Percentiles rank a stretch among this genome's conserved stretches.
These are phyloP conservation scores for Apodemus agrarius DNA, from an alignment of 2,797 vertebrate species.

Conservation along the genomic window DNA sequence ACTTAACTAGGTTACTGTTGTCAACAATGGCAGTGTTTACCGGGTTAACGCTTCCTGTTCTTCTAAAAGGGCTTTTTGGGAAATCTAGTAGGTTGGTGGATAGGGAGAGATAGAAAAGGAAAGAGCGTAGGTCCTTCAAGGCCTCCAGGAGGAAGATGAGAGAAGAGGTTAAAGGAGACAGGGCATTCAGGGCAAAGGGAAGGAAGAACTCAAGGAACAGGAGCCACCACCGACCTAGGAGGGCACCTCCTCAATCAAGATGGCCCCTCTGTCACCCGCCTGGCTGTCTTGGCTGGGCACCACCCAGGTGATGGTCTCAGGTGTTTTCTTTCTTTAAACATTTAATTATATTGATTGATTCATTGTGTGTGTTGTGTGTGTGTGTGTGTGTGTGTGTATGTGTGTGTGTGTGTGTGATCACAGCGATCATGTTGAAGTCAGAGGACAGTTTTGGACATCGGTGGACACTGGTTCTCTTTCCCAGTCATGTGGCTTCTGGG, in stretches of 20 bases:
- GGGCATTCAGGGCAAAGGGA: not conserved
- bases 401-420: no score
- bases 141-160: not conserved
- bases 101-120: not conserved
- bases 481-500: not conserved
- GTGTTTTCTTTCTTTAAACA: not conserved
- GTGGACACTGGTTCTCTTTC: not conserved
- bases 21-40: not conserved
- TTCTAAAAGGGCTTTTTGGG: not conserved
- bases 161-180: not conserved
- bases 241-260: not conserved
- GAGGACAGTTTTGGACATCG: not conserved
- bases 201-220: not conserved
- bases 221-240: not conserved
- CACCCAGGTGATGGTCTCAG: not conserved
- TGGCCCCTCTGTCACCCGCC: not conserved
- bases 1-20: not conserved
- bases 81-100: not conserved
- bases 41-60: not conserved
- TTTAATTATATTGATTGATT: not conserved
- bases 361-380: not conserved
- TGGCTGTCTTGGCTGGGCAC: not conserved
- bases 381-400: not conserved
- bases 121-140: not conserved
- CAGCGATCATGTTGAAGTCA: not conserved